Evolutionary conservation across 2,888 invertebrate genomes (phyloP), one percentile per base, ranked within the genome.

Genomic region (Zonitis immaculata): DNA sequence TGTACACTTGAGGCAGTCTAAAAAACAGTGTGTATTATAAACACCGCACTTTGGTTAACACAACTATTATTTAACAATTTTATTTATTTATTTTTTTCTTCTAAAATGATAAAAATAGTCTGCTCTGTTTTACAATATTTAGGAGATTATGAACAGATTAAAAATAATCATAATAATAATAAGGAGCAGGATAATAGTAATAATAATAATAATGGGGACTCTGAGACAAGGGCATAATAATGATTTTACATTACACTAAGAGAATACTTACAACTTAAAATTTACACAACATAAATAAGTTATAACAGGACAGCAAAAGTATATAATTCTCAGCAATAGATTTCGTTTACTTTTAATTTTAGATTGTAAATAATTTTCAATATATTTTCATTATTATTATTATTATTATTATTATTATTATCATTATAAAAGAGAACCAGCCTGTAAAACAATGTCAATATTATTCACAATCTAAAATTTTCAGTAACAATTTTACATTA

Each of bases 111-210:
- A 69, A 73, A 73, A 71, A 72, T 69, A 70, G 62, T 71, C 68
- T 74, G 74, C 74, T 75, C 75, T 75, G 74, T 68, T 51, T 72
- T 73, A 73, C 73, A 66, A 69, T 59, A 67, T 69, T 69, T 61
- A 51, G 39, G 39, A 51, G 26, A 45, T 16, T 18, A 20, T 27
- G 44, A 49, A 62, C 57, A 47, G 58, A 56, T 56, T 57, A 39
- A 39, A 39, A 16, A 16, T 3, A 18, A 35, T 6, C n/a, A 7
- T 11, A n/a, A 28, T 11, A 20, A 20, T 1, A 35, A 35, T 3
- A 16, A 35, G 7, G 12, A 7, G 4, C n/a, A 12, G 26, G 28
- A 26, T 32, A 12, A 32, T 32, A 6, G 6, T 32, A 12, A 32
- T 12, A 6, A 32, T n/a, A 32, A 32, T 22, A 22, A 22, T 22